Base-by-base conservation (phyloP, 2,888 invertebrate genomes). In the Ennomos fuscantarius region DNA sequence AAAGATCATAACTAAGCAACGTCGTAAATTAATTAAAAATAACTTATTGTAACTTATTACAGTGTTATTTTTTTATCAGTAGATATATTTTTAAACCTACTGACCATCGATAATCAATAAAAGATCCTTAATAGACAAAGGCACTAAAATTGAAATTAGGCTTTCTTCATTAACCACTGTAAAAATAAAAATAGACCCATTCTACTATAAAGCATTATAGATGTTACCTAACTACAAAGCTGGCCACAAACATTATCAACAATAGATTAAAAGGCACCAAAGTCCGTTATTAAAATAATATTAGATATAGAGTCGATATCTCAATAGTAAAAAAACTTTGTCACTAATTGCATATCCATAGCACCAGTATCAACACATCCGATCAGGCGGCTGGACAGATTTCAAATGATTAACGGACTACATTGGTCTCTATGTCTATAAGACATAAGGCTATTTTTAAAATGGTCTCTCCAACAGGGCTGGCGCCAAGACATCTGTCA, bases 401-500 rank as follows among this genome's bases (percentile, higher is more conserved):
- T 54, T 59, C 32, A 10, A n/a, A 45, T 11, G 15, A 42, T 31
- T 31, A 42, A 40, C 41, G n/a, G 32, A 24, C 33, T 1, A 41
- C 37, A 48, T 9, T 41, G 12, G 42, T 62, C 77, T 65, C 55
- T 80, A 73, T 50, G 1, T 11, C 0, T 9, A 32, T 32, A 9
- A n/a, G 0, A 8, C 9, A 12, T 72, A 82, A 69, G 71, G 74
- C 70, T 59, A 46, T 39, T 57, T 73, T 79, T 76, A 15, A 52
- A 61, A 58, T 47, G 53, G 35, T 40, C 11, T 8, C 39, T 11
- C 32, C 31, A 8, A 50, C 56, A 70, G 76, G 80, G 74, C 77
- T 83, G 91, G 91, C 91, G 91, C 91, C 84, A 88, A 84, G 83
- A 86, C 91, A 91, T 91, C 90, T 90, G 90, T 91, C 91, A 90